A percentile compares a stretch with the other conserved stretches of the same genome.
phyloP scores from a whole-genome alignment of 2,113 vertebrate species.

The Anguilla rostrata region DNA sequence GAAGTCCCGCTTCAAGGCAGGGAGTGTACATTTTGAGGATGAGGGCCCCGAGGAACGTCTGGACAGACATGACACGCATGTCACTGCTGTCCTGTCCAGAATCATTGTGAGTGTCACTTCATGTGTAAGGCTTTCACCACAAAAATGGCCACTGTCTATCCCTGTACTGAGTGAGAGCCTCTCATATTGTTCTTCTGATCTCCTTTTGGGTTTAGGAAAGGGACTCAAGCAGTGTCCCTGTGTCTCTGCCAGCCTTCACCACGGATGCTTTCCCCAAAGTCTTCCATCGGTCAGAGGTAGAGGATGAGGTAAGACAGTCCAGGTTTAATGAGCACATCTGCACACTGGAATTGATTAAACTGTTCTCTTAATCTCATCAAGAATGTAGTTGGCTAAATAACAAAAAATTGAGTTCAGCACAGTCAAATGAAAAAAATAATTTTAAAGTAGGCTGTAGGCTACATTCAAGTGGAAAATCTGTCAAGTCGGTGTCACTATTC shows the following conservation, averaged over 20 bases:
- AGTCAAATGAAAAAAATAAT: too few relatives aligned
- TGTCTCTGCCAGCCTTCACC: constrained; percentile 79
- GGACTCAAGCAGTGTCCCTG: constrained; percentile 77
- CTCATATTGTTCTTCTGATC: not conserved
- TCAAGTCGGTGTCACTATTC: too few relatives aligned
- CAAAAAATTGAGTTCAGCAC: too few relatives aligned
- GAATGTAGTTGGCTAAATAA: too few relatives aligned
- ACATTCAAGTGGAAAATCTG: too few relatives aligned
- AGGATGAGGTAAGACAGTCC: constrained; percentile 69
- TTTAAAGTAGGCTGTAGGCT: too few relatives aligned
- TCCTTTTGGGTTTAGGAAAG: constrained; percentile 72
- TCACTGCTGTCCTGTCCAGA: constrained; percentile 88
- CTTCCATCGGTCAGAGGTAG: constrained; percentile 79
- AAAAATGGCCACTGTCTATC: not conserved
- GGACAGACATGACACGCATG: constrained; percentile 80
- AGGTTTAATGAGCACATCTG: too few relatives aligned
- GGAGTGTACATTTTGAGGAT: constrained; percentile 69
- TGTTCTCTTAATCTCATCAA: too few relatives aligned
- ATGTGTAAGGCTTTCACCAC: not conserved
- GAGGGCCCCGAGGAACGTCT: constrained; percentile 80
- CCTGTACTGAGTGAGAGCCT: not conserved
- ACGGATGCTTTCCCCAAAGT: constrained; percentile 84
- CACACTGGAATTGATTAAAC: too few relatives aligned
- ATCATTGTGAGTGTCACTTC: constrained; percentile 78
- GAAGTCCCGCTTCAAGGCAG: constrained; percentile 77